Evolutionary conservation across 2,888 invertebrate genomes (phyloP).

Genomic region (Salpingus planirostris): DNA sequence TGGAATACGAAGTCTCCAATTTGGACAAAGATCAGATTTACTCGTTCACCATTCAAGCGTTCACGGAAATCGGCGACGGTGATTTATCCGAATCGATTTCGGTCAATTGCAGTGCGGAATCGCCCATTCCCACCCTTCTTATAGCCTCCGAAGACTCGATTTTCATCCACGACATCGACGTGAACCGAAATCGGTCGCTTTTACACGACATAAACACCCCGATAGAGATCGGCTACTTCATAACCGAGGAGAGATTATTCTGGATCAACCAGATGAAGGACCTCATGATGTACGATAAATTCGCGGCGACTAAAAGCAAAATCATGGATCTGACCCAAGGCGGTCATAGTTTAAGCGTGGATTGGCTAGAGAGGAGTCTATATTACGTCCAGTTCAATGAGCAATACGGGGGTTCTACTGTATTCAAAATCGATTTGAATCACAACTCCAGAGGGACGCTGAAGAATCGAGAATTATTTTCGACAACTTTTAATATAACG

Average conservation of each 20-base stretch:
- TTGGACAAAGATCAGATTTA: slow-evolving; percentile 56
- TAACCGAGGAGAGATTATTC: slow-evolving; percentile 64
- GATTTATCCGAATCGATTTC: slow-evolving; percentile 56
- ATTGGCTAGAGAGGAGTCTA: slow-evolving; percentile 79
- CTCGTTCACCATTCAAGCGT: slow-evolving; percentile 69
- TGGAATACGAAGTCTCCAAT: slow-evolving; percentile 50
- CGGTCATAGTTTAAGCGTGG: slow-evolving; percentile 60
- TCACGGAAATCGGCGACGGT: slow-evolving; percentile 70
- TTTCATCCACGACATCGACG: slow-evolving; percentile 67
- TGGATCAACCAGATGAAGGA: slow-evolving; percentile 77
- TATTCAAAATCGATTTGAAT: slow-evolving; percentile 60
- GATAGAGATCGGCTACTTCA: slow-evolving; percentile 57
- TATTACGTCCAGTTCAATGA: slow-evolving; percentile 64
- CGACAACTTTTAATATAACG: slow-evolving; percentile 49
- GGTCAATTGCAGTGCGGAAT: slow-evolving; percentile 60
- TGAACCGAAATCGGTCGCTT: slow-evolving; percentile 47
- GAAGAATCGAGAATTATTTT: slow-evolving; percentile 46
- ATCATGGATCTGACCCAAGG: slow-evolving; percentile 50
- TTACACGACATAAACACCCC: slow-evolving; percentile 59
- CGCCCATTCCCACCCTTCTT: slow-evolving; percentile 70
- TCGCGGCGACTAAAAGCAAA: slow-evolving; percentile 47
- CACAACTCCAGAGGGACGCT: slow-evolving; percentile 48
- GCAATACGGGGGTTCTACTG: slow-evolving; percentile 42
- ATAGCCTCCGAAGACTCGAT: slow-evolving; percentile 66
- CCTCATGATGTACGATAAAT: slow-evolving; percentile 53